These are phyloP conservation scores for Drosophila virilis DNA, from an alignment of 1,140 invertebrate species.

Conservation along the genomic window DNA sequence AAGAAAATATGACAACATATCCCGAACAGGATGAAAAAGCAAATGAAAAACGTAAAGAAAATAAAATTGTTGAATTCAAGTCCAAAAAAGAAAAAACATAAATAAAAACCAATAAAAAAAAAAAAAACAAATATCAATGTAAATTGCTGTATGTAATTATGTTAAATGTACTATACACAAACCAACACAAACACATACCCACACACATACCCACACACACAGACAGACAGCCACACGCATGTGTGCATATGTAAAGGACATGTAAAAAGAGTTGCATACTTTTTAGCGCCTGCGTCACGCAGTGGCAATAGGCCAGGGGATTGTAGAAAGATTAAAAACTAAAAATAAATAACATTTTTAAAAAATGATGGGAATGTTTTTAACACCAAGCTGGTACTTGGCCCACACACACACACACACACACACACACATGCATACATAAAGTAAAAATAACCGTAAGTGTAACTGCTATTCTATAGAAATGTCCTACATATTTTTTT, in stretches of 20 bases:
- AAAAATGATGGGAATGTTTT: neutral
- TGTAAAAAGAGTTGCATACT: slow-evolving; percentile 40
- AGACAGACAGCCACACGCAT: neutral
- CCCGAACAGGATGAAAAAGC: neutral
- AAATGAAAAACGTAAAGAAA: neutral
- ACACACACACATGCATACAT: slow-evolving; percentile 19
- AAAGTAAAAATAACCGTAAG: slow-evolving; percentile 7
- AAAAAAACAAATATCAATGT: slow-evolving; percentile 60
- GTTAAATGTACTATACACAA: slow-evolving; percentile 40
- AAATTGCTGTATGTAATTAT: slow-evolving; percentile 76
- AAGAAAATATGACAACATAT: slow-evolving; percentile 16
- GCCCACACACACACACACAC: slow-evolving; percentile 33
- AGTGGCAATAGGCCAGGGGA: slow-evolving; percentile 6
- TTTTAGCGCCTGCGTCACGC: slow-evolving; percentile 31
- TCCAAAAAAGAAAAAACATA: slow-evolving; percentile 4
- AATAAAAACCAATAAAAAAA: slow-evolving; percentile 19
- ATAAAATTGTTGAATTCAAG: slow-evolving; percentile 10
- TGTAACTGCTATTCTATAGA: slow-evolving; percentile 19
- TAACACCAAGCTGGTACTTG: slow-evolving; percentile 70
- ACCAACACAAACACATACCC: slow-evolving; percentile 7
- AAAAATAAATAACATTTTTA: slow-evolving; percentile 5
- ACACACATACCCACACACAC: neutral
- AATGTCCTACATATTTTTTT: neutral
- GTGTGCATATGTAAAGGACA: slow-evolving; percentile 11
- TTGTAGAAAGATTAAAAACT: neutral